Evolutionary conservation across 2,113 vertebrate genomes (phyloP).

Genomic region (Embiotoca jacksoni): DNA sequence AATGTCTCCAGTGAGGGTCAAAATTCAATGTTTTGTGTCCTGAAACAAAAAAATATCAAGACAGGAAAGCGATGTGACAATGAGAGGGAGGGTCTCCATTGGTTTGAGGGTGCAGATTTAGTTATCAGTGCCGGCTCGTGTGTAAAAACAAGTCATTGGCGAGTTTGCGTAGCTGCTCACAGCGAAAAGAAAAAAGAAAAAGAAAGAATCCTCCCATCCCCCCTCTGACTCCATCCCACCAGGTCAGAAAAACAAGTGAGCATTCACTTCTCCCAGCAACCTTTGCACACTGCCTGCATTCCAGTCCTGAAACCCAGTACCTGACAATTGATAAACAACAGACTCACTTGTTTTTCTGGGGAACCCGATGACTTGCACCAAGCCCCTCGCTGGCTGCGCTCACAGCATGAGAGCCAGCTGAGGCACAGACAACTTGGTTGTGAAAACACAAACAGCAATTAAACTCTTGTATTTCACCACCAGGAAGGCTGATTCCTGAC

Average conservation of each 20-base stretch:
- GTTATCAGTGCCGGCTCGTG: neutral
- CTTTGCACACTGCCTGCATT: constrained; percentile 85
- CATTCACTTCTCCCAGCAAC: constrained; percentile 83
- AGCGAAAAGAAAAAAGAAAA: constrained; percentile 26
- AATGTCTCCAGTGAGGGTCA: constrained; percentile 18
- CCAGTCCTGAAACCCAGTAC: constrained; percentile 84
- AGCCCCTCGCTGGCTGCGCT: constrained; percentile 51
- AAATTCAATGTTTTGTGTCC: constrained; percentile 28
- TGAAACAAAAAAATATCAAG: constrained; percentile 29
- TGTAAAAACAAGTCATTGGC: constrained; percentile 5
- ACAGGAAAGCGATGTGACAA: constrained; percentile 24
- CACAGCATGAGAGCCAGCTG: constrained; percentile 49
- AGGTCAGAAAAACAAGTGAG: constrained; percentile 84
- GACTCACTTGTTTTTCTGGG: constrained; percentile 86
- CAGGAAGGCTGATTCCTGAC: constrained; percentile 56
- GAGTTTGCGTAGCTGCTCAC: constrained; percentile 59
- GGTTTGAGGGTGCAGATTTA: neutral
- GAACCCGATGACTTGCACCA: constrained; percentile 76
- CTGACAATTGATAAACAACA: constrained; percentile 88
- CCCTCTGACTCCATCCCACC: constrained; percentile 64
- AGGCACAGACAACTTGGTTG: constrained; percentile 56
- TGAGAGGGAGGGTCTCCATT: constrained; percentile 7
- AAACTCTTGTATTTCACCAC: constrained; percentile 74
- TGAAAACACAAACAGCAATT: constrained; percentile 77
- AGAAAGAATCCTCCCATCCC: constrained; percentile 35